These are phyloP conservation scores for Echiichthys vipera DNA, from an alignment of 2,797 vertebrate genomes.

Conservation along the genomic window DNA sequence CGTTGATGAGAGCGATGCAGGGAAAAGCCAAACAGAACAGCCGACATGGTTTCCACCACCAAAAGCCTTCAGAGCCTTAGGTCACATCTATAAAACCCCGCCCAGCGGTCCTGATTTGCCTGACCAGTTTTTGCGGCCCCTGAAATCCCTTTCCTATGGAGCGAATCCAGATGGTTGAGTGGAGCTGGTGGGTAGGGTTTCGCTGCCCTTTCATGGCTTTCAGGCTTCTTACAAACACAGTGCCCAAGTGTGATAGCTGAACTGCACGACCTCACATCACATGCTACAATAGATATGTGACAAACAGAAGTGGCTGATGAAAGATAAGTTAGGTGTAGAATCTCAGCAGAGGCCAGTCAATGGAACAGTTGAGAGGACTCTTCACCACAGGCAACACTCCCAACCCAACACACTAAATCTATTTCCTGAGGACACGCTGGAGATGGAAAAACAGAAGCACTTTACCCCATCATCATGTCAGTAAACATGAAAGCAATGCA, in stretches of 20 bases:
- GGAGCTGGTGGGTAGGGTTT: too few relatives aligned
- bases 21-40: too few relatives aligned
- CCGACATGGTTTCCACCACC: too few relatives aligned
- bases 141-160: too few relatives aligned
- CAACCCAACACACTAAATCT: not conserved
- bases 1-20: too few relatives aligned
- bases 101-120: too few relatives aligned
- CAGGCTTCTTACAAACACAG: too few relatives aligned
- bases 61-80: too few relatives aligned
- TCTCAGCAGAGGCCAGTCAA: slow-evolving; percentile 15
- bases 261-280: slow-evolving; percentile 8
- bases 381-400: slow-evolving; percentile 7
- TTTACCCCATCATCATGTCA: not conserved
- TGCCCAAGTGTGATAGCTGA: not conserved
- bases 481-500: not conserved
- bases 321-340: slow-evolving; percentile 35
- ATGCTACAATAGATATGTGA: slow-evolving; percentile 19
- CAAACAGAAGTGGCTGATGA: slow-evolving; percentile 55
- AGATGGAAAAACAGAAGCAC: not conserved
- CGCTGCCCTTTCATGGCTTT: too few relatives aligned
- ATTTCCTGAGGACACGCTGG: not conserved
- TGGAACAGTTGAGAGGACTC: not conserved
- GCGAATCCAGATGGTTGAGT: too few relatives aligned
- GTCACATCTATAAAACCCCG: too few relatives aligned
- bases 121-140: too few relatives aligned